Evolutionary conservation across 2,797 vertebrate species (phyloP).

Genomic region (Petrocephalus schoutedeni): DNA sequence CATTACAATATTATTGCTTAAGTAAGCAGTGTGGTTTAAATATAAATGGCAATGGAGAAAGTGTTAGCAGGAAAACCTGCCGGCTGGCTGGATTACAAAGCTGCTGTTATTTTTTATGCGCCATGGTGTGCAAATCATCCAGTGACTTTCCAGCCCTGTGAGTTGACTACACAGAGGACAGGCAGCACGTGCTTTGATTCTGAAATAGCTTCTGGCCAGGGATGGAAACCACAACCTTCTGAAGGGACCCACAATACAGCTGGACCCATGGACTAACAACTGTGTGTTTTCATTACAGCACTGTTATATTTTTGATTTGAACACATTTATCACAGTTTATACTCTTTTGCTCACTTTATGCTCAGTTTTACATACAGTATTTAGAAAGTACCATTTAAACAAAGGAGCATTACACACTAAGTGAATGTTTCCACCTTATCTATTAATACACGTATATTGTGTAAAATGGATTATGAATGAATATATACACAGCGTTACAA

Average conservation of each 20-base stretch:
- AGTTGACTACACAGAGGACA: neutral
- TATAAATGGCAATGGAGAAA: neutral
- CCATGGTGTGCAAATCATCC: neutral
- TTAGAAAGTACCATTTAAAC: neutral
- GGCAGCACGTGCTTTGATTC: neutral
- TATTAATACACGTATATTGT: neutral
- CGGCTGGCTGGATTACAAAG: neutral
- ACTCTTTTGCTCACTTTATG: neutral
- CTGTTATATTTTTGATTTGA: neutral
- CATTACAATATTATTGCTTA: neutral
- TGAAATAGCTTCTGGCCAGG: slow-evolving; percentile 7
- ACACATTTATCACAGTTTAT: neutral
- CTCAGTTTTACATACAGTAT: neutral
- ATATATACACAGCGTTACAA: too few relatives aligned
- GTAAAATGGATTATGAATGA: neutral
- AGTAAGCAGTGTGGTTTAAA: neutral
- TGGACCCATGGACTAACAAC: neutral
- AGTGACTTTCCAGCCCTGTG: neutral
- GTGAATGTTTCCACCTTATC: neutral
- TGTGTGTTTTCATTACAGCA: neutral
- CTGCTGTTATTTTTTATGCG: neutral
- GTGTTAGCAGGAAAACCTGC: neutral
- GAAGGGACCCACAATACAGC: neutral
- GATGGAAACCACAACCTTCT: slow-evolving; percentile 13
- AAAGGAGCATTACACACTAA: neutral